phyloP scores from a whole-genome alignment of 2,797 vertebrate species.

The Tokudaia tokunoshimensis region DNA sequence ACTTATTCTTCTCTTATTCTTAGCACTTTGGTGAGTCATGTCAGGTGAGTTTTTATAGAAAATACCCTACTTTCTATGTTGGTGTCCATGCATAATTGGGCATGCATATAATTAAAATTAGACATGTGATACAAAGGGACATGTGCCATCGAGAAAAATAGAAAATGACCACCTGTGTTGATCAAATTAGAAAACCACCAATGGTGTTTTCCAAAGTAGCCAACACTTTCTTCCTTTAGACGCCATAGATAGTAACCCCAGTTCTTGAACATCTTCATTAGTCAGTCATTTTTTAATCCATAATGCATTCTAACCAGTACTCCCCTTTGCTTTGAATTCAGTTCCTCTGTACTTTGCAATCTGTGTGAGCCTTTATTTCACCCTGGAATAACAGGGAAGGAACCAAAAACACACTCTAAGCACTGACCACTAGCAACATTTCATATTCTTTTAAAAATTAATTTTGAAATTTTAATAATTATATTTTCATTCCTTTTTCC shows the following conservation, averaged over 20 bases:
- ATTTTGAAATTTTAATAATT: not conserved
- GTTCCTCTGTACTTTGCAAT: not conserved
- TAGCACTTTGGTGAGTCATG: not conserved
- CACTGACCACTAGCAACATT: not conserved
- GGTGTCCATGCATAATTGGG: not conserved
- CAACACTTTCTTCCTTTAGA: not conserved
- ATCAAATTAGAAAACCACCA: not conserved
- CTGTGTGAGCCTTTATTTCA: not conserved
- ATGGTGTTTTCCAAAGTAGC: not conserved
- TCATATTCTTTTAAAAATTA: not conserved
- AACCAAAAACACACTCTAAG: not conserved
- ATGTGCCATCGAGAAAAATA: not conserved
- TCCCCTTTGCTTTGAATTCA: not conserved
- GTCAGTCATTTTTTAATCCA: not conserved
- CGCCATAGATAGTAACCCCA: no score
- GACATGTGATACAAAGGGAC: no score
- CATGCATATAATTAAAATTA: not conserved
- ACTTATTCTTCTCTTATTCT: not conserved
- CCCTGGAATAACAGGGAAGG: not conserved
- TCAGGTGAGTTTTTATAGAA: not conserved
- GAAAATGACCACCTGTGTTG: not conserved
- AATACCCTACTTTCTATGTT: not conserved
- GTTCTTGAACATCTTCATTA: not conserved
- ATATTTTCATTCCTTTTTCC: not conserved
- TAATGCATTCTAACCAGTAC: not conserved